These are phyloP conservation scores for Gobiocypris rarus DNA, from an alignment of 2,113 vertebrate species.

Conservation along the genomic window DNA sequence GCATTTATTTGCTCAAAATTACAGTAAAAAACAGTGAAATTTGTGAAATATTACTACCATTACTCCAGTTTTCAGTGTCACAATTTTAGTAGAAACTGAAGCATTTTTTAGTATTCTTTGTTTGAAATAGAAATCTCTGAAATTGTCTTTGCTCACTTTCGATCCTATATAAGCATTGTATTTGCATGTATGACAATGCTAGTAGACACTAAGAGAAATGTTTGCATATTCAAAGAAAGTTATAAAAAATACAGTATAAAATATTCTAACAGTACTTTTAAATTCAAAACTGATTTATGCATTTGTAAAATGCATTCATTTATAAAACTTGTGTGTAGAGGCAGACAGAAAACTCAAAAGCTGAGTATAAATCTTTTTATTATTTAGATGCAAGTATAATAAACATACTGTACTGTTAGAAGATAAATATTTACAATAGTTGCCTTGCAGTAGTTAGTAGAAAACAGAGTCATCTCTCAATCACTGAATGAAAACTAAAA, in stretches of 20 bases:
- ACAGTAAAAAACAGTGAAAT: too few species aligned
- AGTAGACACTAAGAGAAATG: too few species aligned
- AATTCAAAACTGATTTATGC: not conserved
- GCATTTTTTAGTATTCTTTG: too few species aligned
- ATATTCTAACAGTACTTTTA: not conserved
- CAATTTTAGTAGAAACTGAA: too few species aligned
- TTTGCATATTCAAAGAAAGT: too few species aligned
- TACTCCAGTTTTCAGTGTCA: not conserved
- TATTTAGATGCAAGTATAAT: slow-evolving; percentile 77
- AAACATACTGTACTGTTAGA: slow-evolving; percentile 74
- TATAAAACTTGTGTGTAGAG: not conserved
- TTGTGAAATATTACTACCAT: not conserved
- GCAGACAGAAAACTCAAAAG: slow-evolving; percentile 42
- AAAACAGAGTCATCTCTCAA: slow-evolving; percentile 67
- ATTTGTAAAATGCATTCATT: not conserved
- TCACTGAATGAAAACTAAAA: slow-evolving; percentile 50
- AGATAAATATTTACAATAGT: slow-evolving; percentile 79
- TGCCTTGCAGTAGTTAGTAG: slow-evolving; percentile 67
- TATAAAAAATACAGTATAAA: too few species aligned
- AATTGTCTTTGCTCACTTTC: not conserved
- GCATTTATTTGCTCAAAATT: too few species aligned
- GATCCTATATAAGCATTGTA: not conserved
- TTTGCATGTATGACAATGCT: not conserved
- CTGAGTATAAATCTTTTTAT: slow-evolving; percentile 73
- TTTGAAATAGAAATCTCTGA: too few species aligned